Evolutionary conservation across 2,797 vertebrate species (phyloP).

Genomic region (Carcharodon carcharias): DNA sequence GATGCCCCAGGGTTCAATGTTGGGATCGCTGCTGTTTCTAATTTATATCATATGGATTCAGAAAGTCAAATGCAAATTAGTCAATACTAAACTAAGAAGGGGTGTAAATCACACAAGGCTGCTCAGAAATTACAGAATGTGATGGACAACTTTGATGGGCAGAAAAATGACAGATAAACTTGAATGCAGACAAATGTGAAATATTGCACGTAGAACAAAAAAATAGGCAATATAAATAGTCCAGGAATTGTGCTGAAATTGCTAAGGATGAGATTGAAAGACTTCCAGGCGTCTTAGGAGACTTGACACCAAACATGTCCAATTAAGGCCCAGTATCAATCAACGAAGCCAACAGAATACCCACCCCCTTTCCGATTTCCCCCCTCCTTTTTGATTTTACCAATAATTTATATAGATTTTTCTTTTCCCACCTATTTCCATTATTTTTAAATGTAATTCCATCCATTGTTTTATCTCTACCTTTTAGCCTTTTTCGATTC

Average conservation of each 20-base stretch:
- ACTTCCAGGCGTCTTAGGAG: background rate
- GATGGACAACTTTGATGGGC: background rate
- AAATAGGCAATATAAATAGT: background rate
- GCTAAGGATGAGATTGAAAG: background rate
- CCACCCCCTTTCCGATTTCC: background rate
- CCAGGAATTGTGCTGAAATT: background rate
- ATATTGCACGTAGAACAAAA: background rate
- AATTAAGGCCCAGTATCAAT: background rate
- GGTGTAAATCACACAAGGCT: background rate
- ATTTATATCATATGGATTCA: background rate
- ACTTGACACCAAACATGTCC: background rate
- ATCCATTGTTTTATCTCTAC: too few relatives aligned
- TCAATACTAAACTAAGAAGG: background rate
- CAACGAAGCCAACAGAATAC: background rate
- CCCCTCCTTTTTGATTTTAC: too few relatives aligned
- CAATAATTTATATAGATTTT: too few relatives aligned
- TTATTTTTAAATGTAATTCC: too few relatives aligned
- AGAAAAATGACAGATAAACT: background rate
- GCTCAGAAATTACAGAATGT: background rate
- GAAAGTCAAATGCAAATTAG: background rate
- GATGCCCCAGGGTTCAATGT: background rate
- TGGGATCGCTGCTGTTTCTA: background rate
- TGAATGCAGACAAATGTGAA: background rate
- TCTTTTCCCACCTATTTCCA: too few relatives aligned
- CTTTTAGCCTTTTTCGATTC: too few relatives aligned